Base-by-base conservation (phyloP, 2,797 vertebrate species). In the Cyprinella venusta region DNA sequence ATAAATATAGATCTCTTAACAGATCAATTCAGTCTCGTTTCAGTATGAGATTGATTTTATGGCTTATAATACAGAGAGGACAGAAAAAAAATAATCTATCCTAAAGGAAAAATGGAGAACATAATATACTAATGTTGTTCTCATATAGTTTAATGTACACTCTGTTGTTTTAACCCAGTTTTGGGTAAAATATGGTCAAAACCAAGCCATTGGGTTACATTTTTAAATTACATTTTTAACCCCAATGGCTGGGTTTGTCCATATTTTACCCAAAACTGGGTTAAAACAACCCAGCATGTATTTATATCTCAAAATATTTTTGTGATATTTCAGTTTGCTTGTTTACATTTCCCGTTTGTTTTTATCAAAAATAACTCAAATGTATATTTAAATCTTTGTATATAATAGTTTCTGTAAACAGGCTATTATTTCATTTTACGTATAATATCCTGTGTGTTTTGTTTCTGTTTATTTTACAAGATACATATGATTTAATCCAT, bases 1-100 rank as follows among this genome's bases (percentile, higher is more conserved):
- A 56, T 30, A 56, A 15, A 72, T 71, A 50, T 50, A 72, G 30
- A 75, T 75, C 33, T 56, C 71, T 75, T 19, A 24, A 75, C 19
- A 56, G 33, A 75, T 75, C 71, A 75, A 75, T 75, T n/a, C 6
- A 56, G 71, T 75, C 33, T 56, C 3, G 38, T n/a, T 75, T 75
- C 71, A 56, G 12, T 19, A 24, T n/a, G 52, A 59, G 13, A 38
- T 36, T 36, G 50, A 75, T 75, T 75, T 40, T 59, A 75, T 40
- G 33, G 72, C 38, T 75, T 75, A 13, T 40, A 24, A 52, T 16
- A 59, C 48, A 74, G 19, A 75, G 18, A 54, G 50, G 56, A 74
- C 18, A 8, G 50, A 50, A 50, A 18, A 24, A 26, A 26, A 45
- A 2, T 6, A 33, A 9, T 33, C 2, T 71, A 1, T 72, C 26